Evolutionary conservation across 2,797 vertebrate genomes (phyloP).

Genomic region (Crypturellus tataupa): DNA sequence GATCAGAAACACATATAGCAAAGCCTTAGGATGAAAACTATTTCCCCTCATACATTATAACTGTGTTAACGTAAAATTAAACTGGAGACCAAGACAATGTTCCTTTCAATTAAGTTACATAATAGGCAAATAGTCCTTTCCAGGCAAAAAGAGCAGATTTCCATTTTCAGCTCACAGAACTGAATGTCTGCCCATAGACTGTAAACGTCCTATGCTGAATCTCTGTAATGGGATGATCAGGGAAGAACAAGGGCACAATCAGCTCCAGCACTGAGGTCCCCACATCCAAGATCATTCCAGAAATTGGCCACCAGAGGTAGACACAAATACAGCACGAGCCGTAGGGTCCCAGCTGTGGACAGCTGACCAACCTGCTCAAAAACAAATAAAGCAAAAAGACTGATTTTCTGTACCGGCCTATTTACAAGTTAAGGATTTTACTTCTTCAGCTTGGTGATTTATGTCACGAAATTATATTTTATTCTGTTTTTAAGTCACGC

Average conservation of each 20-base stretch:
- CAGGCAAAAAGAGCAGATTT: neutral
- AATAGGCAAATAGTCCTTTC: neutral
- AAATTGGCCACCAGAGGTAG: neutral
- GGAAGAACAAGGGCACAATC: neutral
- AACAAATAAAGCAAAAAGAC: neutral
- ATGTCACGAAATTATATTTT: conserved; percentile 15
- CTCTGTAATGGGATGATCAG: neutral
- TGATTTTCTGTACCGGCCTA: neutral
- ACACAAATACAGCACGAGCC: neutral
- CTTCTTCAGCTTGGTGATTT: neutral
- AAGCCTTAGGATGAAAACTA: neutral
- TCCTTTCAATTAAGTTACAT: neutral
- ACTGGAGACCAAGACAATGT: neutral
- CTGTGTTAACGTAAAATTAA: neutral
- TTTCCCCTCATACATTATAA: neutral
- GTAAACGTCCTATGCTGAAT: neutral
- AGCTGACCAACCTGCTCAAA: neutral
- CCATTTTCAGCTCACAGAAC: neutral
- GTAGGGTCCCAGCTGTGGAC: neutral
- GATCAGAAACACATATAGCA: neutral
- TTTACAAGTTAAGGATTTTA: neutral
- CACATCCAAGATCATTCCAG: neutral
- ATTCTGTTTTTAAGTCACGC: neutral
- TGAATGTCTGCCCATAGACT: neutral
- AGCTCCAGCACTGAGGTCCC: neutral